phyloP scores from a whole-genome alignment of 2,888 invertebrate species.

The Tupiocoris notatus region DNA sequence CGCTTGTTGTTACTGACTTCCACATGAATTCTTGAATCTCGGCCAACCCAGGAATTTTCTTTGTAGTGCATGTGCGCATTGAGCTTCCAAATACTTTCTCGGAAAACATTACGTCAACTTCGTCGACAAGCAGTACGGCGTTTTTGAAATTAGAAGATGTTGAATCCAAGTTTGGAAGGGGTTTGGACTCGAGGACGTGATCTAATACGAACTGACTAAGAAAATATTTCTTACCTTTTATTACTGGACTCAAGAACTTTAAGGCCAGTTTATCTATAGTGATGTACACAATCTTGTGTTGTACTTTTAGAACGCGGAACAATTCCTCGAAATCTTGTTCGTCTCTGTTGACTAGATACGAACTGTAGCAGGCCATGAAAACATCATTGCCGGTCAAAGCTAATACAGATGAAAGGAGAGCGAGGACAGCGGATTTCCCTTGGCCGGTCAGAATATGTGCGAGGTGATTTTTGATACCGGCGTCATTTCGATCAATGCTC shows the following conservation, averaged over 20 bases:
- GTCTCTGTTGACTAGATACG: not conserved
- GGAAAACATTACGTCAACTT: not conserved
- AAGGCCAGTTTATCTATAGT: not conserved
- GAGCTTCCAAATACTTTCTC: not conserved
- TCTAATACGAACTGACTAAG: no score
- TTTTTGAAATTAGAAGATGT: not conserved
- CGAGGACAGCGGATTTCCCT: not conserved
- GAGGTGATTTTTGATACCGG: not conserved
- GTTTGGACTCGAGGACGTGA: not conserved
- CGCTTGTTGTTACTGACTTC: not conserved
- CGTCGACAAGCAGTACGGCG: not conserved
- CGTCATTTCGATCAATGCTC: not conserved
- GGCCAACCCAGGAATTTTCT: not conserved
- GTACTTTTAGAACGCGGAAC: not conserved
- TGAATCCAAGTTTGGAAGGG: not conserved
- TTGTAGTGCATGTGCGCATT: not conserved
- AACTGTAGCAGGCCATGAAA: not conserved
- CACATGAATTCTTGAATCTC: not conserved
- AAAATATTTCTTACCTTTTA: not conserved
- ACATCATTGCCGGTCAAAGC: not conserved
- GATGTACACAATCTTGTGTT: not conserved
- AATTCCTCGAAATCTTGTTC: not conserved
- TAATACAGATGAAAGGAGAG: not conserved
- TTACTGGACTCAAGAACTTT: not conserved
- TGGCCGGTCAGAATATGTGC: not conserved